Evolutionary conservation across 1,140 invertebrate species (phyloP), one percentile per base, ranked within the genome.

Genomic region (Muscidifurax raptorellus): DNA sequence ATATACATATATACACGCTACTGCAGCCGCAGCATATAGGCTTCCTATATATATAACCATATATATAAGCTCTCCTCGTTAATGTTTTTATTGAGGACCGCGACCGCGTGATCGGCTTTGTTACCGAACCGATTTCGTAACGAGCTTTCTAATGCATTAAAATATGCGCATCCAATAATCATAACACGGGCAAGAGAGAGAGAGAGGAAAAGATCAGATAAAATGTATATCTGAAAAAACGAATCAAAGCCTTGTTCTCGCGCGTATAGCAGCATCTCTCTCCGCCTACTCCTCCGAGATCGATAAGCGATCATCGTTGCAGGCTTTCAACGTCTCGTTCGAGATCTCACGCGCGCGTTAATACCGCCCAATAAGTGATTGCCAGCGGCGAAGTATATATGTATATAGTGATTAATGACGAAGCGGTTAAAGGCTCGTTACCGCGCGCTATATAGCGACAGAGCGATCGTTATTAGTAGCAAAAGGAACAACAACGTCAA

Each of bases 341-440:
- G 9, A 27, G 69, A 72, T 32, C 69, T 9, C 25, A 2, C 30
- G 69, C 69, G 64, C 64, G 64, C 64, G 66, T 18, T 18, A 52
- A 52, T 52, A 52, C 15, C 44, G 44, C 12, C 44, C 44, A 47
- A 59, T 59, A 59, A 59, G 52, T 59, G 52, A 59, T 59, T 18
- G 52, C 52, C 66, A 27, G 25, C 66, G 66, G 66, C 66, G 52
- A 59, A 2, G 18, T n/a, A 6, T 59, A n/a, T 69, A 67, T 0
- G n/a, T 9, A 71, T 9, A 5, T 2, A 0, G 32, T 76, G 74
- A 76, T 76, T 76, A 76, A 76, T 76, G 74, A 47, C 74, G 74
- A 27, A 9, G 44, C 76, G 64, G 77, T 30, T 77, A 30, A 40
- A 13, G 28, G 22, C 59, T 13, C 77, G 77, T 79, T 79, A 79